Evolutionary conservation across 1,140 invertebrate species (phyloP).

Genomic region (Hyphantria cunea): DNA sequence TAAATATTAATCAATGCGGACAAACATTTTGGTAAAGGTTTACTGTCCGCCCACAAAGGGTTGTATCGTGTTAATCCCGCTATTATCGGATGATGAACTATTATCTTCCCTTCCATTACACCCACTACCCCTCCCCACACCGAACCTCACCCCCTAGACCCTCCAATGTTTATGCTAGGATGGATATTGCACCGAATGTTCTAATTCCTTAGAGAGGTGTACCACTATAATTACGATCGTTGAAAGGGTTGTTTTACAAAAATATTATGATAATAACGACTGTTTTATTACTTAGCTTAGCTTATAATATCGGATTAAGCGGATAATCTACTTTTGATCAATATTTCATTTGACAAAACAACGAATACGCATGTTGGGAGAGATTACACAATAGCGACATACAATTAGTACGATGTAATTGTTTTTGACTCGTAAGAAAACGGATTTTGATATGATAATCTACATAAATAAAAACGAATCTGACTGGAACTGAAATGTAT

Average conservation of each 20-base stretch:
- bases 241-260: constrained; percentile 34
- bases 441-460: too few relatives aligned
- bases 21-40: constrained; percentile 72
- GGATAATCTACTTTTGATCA: too few relatives aligned
- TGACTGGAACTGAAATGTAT: too few relatives aligned
- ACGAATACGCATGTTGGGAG: too few relatives aligned
- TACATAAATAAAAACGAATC: too few relatives aligned
- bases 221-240: constrained; percentile 37
- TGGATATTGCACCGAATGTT: constrained; percentile 70
- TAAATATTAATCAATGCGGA: constrained; percentile 50
- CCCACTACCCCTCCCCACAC: constrained; percentile 32
- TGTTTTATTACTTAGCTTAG: not conserved
- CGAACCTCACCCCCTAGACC: not conserved
- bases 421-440: too few relatives aligned
- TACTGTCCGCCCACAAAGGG: constrained; percentile 74
- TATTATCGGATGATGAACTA: constrained; percentile 71
- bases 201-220: constrained; percentile 43
- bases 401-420: too few relatives aligned
- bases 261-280: constrained; percentile 11
- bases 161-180: constrained; percentile 29
- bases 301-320: not conserved
- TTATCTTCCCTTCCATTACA: constrained; percentile 32
- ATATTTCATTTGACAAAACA: too few relatives aligned
- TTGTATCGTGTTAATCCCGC: constrained; percentile 67
- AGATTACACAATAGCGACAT: too few relatives aligned